phyloP scores from a whole-genome alignment of 2,888 invertebrate genomes.

The Mesodorylaimus sp. region DNA sequence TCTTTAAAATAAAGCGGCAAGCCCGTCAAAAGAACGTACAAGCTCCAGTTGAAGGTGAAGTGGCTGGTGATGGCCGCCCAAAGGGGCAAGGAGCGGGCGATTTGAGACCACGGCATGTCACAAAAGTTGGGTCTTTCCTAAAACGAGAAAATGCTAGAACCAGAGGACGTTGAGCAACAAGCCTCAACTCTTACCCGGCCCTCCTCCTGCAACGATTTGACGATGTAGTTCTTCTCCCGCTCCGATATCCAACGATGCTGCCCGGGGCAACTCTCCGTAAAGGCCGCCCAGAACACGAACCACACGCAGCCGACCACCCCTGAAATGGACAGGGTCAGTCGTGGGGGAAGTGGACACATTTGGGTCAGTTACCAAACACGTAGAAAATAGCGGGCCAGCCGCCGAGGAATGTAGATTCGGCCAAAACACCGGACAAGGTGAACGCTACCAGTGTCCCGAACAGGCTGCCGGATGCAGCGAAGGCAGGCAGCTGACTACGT shows the following conservation, averaged over 20 bases:
- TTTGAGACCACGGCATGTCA: too few species aligned
- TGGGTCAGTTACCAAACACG: slow-evolving; percentile 26
- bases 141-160: too few species aligned
- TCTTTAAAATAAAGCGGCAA: too few species aligned
- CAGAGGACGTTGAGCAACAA: too few species aligned
- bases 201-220: not conserved
- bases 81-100: too few species aligned
- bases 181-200: too few species aligned
- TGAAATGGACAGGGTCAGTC: too few species aligned
- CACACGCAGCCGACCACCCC: slow-evolving; percentile 26
- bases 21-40: too few species aligned
- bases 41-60: too few species aligned
- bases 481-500: slow-evolving; percentile 20
- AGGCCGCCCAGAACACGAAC: slow-evolving; percentile 26
- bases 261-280: slow-evolving; percentile 24
- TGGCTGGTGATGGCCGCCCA: too few species aligned
- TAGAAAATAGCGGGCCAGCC: slow-evolving; percentile 36
- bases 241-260: slow-evolving; percentile 27
- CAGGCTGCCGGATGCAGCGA: slow-evolving; percentile 13
- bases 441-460: slow-evolving; percentile 32
- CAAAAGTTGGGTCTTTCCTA: too few species aligned
- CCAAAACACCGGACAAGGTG: slow-evolving; percentile 30
- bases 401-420: slow-evolving; percentile 19
- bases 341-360: not conserved
- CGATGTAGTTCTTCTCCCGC: slow-evolving; percentile 28